A percentile compares a stretch with the other conserved stretches of the same genome.
These are phyloP conservation scores for Hirtodrosophila alboralis DNA, from an alignment of 2,888 invertebrate species.

Conservation along the genomic window DNA sequence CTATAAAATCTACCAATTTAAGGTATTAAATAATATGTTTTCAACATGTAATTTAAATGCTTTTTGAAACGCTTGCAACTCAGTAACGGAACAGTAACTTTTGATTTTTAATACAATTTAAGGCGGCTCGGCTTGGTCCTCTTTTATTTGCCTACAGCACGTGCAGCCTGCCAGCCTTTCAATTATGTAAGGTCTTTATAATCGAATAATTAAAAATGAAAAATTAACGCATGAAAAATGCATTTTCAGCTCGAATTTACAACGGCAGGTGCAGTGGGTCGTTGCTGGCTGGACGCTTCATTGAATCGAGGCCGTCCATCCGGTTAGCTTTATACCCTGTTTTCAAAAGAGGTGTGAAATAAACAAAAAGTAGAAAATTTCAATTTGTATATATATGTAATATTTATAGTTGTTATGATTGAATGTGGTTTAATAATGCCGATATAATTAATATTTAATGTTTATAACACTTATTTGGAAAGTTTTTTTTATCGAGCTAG, in stretches of 20 bases:
- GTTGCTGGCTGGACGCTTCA: conserved; percentile 8
- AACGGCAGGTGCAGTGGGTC: conserved; percentile 41
- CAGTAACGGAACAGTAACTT: conserved; percentile 17
- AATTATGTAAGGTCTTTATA: conserved; percentile 78
- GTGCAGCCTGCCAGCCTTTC: conserved; percentile 54
- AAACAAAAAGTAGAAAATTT: no score
- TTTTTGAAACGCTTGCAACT: background rate
- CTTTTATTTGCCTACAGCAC: conserved; percentile 32
- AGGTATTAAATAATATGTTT: background rate
- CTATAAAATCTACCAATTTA: no score
- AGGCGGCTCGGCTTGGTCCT: conserved; percentile 12
- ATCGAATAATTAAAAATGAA: conserved; percentile 79
- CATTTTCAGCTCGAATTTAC: conserved; percentile 72
- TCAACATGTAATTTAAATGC: conserved; percentile 8
- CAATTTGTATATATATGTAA: no score
- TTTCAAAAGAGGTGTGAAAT: no score
- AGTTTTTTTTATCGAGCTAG: no score
- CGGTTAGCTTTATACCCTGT: conserved; percentile 17
- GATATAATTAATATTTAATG: no score
- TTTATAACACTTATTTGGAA: no score
- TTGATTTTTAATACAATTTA: conserved; percentile 30
- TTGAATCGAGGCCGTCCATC: conserved; percentile 25
- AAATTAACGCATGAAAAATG: conserved; percentile 79
- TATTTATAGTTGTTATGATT: no score
- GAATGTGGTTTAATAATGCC: no score